These are phyloP conservation scores for Meteorus cinctellus DNA, from an alignment of 2,888 invertebrate species.

Conservation along the genomic window DNA sequence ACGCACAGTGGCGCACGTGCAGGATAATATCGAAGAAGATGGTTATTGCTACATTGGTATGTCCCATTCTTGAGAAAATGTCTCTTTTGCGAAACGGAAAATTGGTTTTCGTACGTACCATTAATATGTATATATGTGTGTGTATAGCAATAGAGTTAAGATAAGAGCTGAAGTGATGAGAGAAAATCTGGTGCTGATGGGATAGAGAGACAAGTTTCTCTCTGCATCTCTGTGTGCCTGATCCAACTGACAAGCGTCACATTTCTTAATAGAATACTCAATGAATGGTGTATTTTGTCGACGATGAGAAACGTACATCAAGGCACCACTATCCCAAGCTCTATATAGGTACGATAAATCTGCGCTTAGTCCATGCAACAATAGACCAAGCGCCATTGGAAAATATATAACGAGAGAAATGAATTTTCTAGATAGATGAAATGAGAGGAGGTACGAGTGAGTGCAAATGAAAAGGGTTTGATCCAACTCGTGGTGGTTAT, in stretches of 20 bases:
- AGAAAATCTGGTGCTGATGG: neutral
- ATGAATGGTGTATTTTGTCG: slow-evolving; percentile 64
- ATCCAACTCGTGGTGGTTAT: too few species aligned
- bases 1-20: neutral
- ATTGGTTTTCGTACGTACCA: slow-evolving; percentile 34
- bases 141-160: neutral
- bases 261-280: slow-evolving; percentile 69
- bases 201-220: neutral
- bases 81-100: slow-evolving; percentile 34
- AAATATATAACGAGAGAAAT: too few species aligned
- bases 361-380: too few species aligned
- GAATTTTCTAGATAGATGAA: too few species aligned
- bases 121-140: neutral
- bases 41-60: slow-evolving; percentile 26
- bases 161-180: neutral
- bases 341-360: slow-evolving; percentile 15
- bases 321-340: neutral
- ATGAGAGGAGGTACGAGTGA: too few species aligned
- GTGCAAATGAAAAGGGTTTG: too few species aligned
- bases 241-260: slow-evolving; percentile 54
- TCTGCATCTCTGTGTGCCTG: slow-evolving; percentile 38
- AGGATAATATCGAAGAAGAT: slow-evolving; percentile 20
- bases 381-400: too few species aligned
- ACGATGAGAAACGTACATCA: too few species aligned
- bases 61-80: neutral